Conservation (phyloP, 2,888 invertebrate genomes). For the Teleiodes luculella region DNA sequence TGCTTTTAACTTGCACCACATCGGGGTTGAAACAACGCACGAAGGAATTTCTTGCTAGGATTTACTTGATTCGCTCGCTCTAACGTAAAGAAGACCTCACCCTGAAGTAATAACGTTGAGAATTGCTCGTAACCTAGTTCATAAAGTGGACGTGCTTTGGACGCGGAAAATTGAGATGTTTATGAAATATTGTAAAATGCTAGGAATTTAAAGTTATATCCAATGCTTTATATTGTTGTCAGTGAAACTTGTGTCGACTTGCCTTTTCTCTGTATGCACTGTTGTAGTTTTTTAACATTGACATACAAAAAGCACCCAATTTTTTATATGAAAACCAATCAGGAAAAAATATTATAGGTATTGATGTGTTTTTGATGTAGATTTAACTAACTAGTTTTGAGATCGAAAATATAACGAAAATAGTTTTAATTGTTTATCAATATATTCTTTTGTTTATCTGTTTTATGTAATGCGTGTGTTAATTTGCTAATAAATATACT, state of each 20-base stretch:
- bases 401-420: no score
- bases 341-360: no score
- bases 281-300: not conserved
- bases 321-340: no score
- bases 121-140: conserved; percentile 16
- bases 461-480: no score
- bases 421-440: no score
- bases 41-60: conserved; percentile 39
- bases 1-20: conserved; percentile 19
- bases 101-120: conserved; percentile 21
- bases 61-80: conserved; percentile 16
- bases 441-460: no score
- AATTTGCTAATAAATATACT: no score
- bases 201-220: conserved; percentile 27
- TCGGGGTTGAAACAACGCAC: conserved; percentile 29
- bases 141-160: conserved; percentile 21
- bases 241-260: not conserved
- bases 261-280: not conserved
- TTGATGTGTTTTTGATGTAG: no score
- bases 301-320: no score
- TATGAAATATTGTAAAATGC: conserved; percentile 33
- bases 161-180: conserved; percentile 34
- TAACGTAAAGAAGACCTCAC: conserved; percentile 19
- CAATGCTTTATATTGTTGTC: not conserved
- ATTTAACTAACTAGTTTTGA: no score